Evolutionary conservation across 2,888 invertebrate genomes (phyloP).

Genomic region (Caenorhabditis angaria): DNA sequence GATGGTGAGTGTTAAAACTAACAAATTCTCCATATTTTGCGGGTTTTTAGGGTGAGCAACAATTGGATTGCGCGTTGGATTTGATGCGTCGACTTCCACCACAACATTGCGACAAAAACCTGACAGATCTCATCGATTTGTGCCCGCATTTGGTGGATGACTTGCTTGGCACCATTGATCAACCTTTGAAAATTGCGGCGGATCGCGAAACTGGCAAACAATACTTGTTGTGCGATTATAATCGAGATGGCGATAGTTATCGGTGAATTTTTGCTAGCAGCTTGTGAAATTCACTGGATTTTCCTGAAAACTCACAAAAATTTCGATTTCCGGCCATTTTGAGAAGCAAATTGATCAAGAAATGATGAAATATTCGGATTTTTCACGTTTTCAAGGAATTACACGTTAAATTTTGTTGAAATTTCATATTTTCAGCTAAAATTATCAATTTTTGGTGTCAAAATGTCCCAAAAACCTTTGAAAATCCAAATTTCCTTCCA

Average conservation of each 20-base stretch:
- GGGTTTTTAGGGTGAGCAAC: constrained; percentile 59
- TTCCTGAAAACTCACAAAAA: background rate
- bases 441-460: no score
- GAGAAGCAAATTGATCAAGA: no score
- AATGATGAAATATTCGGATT: no score
- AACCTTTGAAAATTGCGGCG: constrained; percentile 92
- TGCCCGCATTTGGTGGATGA: constrained; percentile 71
- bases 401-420: background rate
- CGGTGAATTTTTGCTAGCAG: constrained; percentile 78
- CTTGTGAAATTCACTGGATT: no score
- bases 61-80: constrained; percentile 98
- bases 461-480: no score
- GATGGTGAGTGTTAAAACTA: constrained; percentile 19
- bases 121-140: constrained; percentile 95
- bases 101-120: constrained; percentile 97
- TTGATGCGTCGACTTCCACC: constrained; percentile 98
- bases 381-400: no score
- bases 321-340: background rate
- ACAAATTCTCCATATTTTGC: background rate
- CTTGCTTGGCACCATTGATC: constrained; percentile 80
- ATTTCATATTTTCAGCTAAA: constrained; percentile 1
- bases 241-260: constrained; percentile 97
- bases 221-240: constrained; percentile 97
- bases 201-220: constrained; percentile 95
- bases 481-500: no score